These are phyloP conservation scores for Epirrhoe alternata DNA, from an alignment of 2,888 invertebrate genomes.

Conservation along the genomic window DNA sequence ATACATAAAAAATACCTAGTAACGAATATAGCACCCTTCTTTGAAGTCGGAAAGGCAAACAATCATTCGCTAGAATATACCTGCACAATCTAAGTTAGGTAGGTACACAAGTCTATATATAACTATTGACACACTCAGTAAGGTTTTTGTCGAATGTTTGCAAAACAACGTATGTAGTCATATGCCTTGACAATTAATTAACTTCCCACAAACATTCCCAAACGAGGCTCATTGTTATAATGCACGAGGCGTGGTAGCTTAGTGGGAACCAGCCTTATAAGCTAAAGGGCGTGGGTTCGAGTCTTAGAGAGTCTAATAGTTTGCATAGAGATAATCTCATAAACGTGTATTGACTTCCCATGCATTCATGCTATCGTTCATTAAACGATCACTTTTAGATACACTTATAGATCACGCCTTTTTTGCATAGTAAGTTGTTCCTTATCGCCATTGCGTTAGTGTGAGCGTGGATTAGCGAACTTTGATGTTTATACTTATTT, in stretches of 20 bases:
- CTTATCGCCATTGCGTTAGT: too few relatives aligned
- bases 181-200: slow-evolving; percentile 51
- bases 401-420: too few relatives aligned
- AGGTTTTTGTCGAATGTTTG: slow-evolving; percentile 47
- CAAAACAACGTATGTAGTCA: slow-evolving; percentile 51
- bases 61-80: too few relatives aligned
- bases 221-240: slow-evolving; percentile 52
- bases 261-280: slow-evolving; percentile 2
- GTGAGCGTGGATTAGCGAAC: too few relatives aligned
- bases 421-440: too few relatives aligned
- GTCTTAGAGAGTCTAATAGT: background rate
- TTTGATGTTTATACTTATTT: too few relatives aligned
- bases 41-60: too few relatives aligned
- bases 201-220: slow-evolving; percentile 52
- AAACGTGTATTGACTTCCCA: background rate
- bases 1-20: too few relatives aligned
- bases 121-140: slow-evolving; percentile 41
- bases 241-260: background rate
- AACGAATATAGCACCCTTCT: too few relatives aligned
- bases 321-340: background rate
- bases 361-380: background rate
- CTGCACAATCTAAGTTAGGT: too few relatives aligned
- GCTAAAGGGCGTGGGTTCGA: slow-evolving; percentile 9
- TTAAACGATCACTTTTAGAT: background rate
- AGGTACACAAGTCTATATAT: background rate